Base-by-base conservation (phyloP, 35 echinoderm and acorn worm genomes). In the Diadema setosum region DNA sequence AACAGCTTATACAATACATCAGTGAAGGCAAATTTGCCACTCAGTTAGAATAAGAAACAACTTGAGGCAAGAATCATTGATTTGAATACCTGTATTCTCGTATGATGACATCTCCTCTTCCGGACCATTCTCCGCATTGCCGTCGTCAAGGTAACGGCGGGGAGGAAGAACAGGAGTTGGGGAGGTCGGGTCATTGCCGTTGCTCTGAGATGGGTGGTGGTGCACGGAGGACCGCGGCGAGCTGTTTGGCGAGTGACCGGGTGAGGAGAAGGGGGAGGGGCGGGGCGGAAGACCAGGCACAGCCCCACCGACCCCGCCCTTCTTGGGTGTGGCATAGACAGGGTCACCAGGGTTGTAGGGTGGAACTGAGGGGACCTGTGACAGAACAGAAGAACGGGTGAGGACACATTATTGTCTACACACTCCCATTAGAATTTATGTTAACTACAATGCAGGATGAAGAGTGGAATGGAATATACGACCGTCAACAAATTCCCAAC, bases 261-360 rank as follows among this genome's bases (percentile, higher is more conserved):
- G 76, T 24, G 45, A 37, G 81, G 67, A 24, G 73, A 80, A 15
- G 64, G 65, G 86, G 75, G 81, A 80, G 81, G 82, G 48, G 57
- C 67, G 81, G 74, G 81, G 20, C 33, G 88, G 29, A 61, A 90
- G 57, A 73, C 36, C 39, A 18, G 41, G 81, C 45, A 81, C 5
- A 3, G 63, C 56, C 32, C 16, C 80, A 2, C 5, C 42, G 42
- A 52, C 20, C 16, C 59, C 43, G 25, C 58, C 85, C 20, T 89
- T 94, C 33, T 88, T 73, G 4, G 92, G 87, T 50, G 87, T 83
- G 9, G 92, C 92, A 34, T 94, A 94, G 56, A 94, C 92, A 0
- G 92, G 92, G 27, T 94, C 92, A 16, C 1, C 42, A 36, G 63
- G 63, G 70, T 24, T 59, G n/a, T 36, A 39, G 35, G 31, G 74